Conservation (phyloP, 92 coral and sea anemone species). For the Parazoanthus atlanticus region DNA sequence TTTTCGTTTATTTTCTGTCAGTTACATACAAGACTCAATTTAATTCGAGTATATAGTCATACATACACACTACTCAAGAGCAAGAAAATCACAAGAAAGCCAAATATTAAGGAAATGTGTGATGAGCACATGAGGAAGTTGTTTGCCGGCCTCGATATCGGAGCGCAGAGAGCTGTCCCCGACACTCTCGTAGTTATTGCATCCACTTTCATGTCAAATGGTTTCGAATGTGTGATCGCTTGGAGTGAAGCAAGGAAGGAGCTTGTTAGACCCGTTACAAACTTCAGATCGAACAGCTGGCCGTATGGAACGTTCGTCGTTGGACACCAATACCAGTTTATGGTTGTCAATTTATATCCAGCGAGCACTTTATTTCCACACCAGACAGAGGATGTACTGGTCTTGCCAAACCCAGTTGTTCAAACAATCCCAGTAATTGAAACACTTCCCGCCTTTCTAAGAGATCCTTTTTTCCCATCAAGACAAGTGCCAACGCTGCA, state of each 20-base stretch:
- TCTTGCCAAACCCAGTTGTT: constrained; percentile 8
- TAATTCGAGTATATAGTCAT: too few relatives aligned
- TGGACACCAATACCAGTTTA: constrained; percentile 26
- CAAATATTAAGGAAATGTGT: neutral
- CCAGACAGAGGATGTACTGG: constrained; percentile 10
- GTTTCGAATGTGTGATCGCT: constrained; percentile 36
- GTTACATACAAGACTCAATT: too few relatives aligned
- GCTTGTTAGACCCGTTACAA: constrained; percentile 35
- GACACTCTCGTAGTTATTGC: constrained; percentile 22
- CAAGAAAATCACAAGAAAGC: too few relatives aligned
- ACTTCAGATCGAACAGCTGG: constrained; percentile 35
- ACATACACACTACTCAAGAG: too few relatives aligned
- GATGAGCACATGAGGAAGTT: neutral
- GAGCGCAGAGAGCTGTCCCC: neutral
- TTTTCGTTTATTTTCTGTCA: too few relatives aligned
- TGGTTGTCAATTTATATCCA: constrained; percentile 31
- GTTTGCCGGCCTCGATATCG: neutral
- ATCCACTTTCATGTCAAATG: constrained; percentile 28
- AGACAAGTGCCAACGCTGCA: neutral
- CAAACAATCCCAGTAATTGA: constrained; percentile 27
- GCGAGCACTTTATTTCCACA: constrained; percentile 17
- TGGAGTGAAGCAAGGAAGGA: constrained; percentile 41
- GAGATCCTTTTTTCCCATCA: neutral
- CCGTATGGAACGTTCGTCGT: neutral
- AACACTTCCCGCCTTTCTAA: neutral